Base-by-base conservation (phyloP, 2,797 vertebrate genomes). In the Pyrocephalus nanus region DNA sequence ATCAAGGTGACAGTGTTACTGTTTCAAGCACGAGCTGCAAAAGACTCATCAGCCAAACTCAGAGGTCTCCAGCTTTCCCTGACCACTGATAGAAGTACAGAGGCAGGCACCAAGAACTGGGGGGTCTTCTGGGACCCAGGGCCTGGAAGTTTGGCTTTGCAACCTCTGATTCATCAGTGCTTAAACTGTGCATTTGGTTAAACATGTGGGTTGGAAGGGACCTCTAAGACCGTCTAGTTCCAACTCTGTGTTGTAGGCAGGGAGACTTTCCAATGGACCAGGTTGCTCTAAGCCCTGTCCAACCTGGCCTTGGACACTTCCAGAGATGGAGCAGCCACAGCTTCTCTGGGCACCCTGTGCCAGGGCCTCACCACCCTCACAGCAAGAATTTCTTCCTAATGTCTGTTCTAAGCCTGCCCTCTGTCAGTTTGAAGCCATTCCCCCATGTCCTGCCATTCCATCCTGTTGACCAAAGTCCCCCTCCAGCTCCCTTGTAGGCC, bases 291-390 rank as follows among this genome's bases (percentile, higher is more conserved):
- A 73, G 29, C 34, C 23, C 21, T 1, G 0, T 34, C 45, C 12
- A 5, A 1, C 12, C 25, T 21, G 9, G 9, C 2, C 61, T 88
- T 2, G 61, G 0, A 8, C 40, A 66, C 11, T 70, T 1, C 14
- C 42, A 78, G 57, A 26, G 57, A 40, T 30, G 38, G 23, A 11
- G 14, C 23, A 73, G 6, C 45, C 60, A 45, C 45, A 88, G 53
- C 29, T 73, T 3, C 38, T 66, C 3, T 60, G 29, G n/a, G 16
- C 5, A 58, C 0, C 29, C 27, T 66, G 20, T 80, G 29, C 45
- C 38, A 45, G 45, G 32, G 5, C 29, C 4, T 73, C 3, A 0
- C 1, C 47, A 34, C 11, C 14, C 5, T 40, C 54, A 26, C 8
- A 40, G 21, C 4, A 42, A 6, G 14, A 16, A 47, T 53, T 60